Conservation (phyloP, 2,113 vertebrate genomes). For the Astur gentilis region DNA sequence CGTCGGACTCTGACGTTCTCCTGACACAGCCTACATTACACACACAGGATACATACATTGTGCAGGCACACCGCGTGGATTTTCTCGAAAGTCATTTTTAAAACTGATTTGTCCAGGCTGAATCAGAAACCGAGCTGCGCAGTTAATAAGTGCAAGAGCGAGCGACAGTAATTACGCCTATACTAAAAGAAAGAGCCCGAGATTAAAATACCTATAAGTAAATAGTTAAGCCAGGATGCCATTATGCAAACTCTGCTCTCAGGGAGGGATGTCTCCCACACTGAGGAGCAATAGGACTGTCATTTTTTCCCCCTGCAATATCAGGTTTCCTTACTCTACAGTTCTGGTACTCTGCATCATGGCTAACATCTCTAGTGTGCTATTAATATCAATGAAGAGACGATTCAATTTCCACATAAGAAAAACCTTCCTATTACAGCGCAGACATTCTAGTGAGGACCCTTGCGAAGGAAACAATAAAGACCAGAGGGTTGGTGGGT, state of each 20-base stretch:
- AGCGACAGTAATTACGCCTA: conserved; percentile 70
- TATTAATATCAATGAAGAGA: conserved; percentile 89
- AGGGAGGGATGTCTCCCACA: conserved; percentile 70
- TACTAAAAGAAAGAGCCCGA: conserved; percentile 74
- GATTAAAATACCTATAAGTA: conserved; percentile 68
- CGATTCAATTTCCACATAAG: conserved; percentile 83
- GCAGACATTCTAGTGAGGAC: conserved; percentile 69
- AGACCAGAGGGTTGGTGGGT: conserved; percentile 41
- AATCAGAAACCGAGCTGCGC: conserved; percentile 17
- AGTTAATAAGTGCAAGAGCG: conserved; percentile 39
- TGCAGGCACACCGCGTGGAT: not conserved
- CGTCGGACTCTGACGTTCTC: not conserved
- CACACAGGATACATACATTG: not conserved
- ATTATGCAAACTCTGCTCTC: conserved; percentile 75
- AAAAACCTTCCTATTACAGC: conserved; percentile 71
- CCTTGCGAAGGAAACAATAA: conserved; percentile 67
- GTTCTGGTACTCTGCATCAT: conserved; percentile 70
- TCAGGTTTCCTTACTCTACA: conserved; percentile 78
- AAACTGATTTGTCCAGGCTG: conserved; percentile 45
- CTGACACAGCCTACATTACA: not conserved
- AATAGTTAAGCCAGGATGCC: conserved; percentile 65
- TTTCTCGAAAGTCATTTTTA: conserved; percentile 33
- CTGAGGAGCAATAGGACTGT: conserved; percentile 73
- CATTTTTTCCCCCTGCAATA: conserved; percentile 68
- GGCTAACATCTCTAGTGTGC: conserved; percentile 80